Conservation (phyloP, 2,113 vertebrate genomes). For the Podilymbus podiceps region DNA sequence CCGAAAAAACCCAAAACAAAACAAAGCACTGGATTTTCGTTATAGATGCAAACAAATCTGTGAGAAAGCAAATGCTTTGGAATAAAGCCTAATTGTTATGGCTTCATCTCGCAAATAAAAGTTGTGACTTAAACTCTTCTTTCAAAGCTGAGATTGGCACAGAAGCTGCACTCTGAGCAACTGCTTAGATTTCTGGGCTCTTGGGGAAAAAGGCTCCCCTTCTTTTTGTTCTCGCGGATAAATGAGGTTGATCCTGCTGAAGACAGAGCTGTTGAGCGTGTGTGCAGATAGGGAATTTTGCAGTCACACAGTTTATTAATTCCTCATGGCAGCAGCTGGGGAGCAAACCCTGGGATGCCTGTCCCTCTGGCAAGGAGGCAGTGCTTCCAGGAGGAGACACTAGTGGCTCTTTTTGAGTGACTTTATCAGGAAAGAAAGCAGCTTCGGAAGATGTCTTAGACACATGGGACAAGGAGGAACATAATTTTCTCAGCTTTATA, state of each 20-base stretch:
- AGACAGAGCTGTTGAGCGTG: rapidly evolving
- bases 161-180: neutral
- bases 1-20: neutral
- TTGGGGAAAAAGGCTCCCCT: neutral
- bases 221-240: neutral
- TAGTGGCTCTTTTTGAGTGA: neutral
- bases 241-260: neutral
- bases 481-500: neutral
- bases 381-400: neutral
- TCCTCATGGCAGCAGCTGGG: neutral
- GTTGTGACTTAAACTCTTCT: neutral
- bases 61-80: neutral
- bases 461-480: rapidly evolving
- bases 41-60: neutral
- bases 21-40: neutral
- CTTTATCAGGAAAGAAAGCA: neutral
- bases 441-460: neutral
- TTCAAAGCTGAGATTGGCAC: neutral
- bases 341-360: neutral
- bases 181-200: neutral
- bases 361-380: neutral
- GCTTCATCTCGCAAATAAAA: neutral
- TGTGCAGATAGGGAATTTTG: neutral
- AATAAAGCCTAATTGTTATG: neutral
- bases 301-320: neutral